Percentiles rank a stretch among this genome's conserved stretches.
These are phyloP conservation scores for Phrynosoma blainvillii DNA, from an alignment of 2,113 vertebrate genomes.

Conservation along the genomic window DNA sequence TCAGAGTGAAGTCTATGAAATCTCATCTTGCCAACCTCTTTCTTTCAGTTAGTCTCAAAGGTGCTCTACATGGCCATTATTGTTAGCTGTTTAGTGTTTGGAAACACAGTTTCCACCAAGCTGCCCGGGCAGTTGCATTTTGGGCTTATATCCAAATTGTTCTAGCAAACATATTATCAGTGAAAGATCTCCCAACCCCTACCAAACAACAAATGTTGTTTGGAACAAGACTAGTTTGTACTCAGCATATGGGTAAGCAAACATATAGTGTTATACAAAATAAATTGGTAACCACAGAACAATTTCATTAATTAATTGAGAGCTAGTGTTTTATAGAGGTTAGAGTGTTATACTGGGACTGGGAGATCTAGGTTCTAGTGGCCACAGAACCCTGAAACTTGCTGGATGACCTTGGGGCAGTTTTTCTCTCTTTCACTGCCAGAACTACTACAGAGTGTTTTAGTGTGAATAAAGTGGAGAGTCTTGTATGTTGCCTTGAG, in stretches of 20 bases:
- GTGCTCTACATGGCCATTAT: background rate
- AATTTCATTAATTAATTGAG: background rate
- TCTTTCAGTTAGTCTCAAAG: too few relatives aligned
- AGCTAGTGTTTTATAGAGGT: background rate
- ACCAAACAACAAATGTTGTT: too few relatives aligned
- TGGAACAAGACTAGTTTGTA: background rate
- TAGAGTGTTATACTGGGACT: background rate
- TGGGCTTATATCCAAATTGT: background rate
- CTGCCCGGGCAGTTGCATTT: background rate
- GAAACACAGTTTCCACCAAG: background rate
- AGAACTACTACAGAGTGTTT: background rate
- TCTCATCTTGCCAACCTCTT: too few relatives aligned
- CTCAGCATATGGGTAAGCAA: background rate
- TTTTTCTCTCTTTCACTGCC: background rate
- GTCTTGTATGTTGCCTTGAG: background rate
- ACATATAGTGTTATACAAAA: background rate
- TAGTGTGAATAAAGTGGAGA: background rate
- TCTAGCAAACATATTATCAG: background rate
- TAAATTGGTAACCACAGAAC: background rate
- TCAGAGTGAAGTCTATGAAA: too few relatives aligned
- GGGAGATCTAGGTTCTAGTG: background rate
- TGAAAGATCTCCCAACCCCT: background rate
- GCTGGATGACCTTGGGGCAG: background rate
- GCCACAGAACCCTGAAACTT: background rate
- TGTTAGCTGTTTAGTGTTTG: background rate